Percentiles rank a stretch among this genome's conserved stretches.
Evolutionary conservation across 2,797 vertebrate species (phyloP).

Genomic region (Chelmon rostratus): DNA sequence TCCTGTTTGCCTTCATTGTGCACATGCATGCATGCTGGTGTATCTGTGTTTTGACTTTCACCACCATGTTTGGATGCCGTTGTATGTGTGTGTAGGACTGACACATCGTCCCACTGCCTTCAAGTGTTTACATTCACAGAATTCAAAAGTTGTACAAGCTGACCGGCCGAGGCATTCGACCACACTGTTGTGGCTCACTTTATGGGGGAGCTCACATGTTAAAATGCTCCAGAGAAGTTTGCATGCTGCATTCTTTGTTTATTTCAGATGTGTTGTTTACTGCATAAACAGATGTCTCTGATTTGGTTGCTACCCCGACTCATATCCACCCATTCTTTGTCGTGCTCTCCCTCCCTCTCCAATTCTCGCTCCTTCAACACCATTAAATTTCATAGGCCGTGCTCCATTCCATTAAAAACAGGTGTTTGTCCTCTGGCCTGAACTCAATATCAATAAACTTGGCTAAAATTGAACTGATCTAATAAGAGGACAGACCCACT

Average conservation of each 20-base stretch:
- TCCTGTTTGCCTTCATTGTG: neutral
- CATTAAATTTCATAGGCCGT: slow-evolving; percentile 31
- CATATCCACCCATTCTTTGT: slow-evolving; percentile 37
- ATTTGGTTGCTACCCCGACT: slow-evolving; percentile 48
- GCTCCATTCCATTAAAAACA: slow-evolving; percentile 57
- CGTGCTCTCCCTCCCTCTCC: neutral
- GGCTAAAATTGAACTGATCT: slow-evolving; percentile 19
- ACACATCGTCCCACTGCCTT: neutral
- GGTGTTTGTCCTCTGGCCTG: slow-evolving; percentile 49
- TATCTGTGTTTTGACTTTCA: neutral
- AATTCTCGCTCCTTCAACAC: slow-evolving; percentile 37
- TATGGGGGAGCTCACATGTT: neutral
- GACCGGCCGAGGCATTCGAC: neutral
- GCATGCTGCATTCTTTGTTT: slow-evolving; percentile 48
- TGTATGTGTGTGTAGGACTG: neutral
- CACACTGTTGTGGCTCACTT: neutral
- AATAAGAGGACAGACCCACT: neutral
- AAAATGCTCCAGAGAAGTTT: neutral
- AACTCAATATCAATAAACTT: slow-evolving; percentile 38
- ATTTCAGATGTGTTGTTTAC: slow-evolving; percentile 67
- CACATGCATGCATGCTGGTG: neutral
- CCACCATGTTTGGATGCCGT: neutral
- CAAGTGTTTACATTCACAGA: neutral
- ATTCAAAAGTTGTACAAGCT: slow-evolving; percentile 9
- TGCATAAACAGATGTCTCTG: slow-evolving; percentile 63